These are phyloP conservation scores for Drosophila lacertosa DNA, from an alignment of 1,140 invertebrate species.

Conservation along the genomic window DNA sequence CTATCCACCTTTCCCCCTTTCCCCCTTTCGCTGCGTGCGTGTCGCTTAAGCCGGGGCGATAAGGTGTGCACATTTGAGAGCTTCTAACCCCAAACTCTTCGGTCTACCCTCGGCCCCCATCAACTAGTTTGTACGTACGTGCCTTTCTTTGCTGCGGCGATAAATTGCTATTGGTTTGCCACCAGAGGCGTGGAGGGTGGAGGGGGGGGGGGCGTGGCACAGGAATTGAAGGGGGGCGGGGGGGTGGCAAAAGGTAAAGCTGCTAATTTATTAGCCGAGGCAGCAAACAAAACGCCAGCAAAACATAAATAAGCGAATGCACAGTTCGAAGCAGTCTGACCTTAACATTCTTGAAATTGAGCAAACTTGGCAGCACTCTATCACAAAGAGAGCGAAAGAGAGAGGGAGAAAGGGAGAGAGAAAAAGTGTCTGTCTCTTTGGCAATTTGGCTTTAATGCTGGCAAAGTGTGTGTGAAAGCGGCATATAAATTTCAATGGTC, in stretches of 20 bases:
- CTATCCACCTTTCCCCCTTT: not conserved
- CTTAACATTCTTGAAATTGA: constrained; percentile 47
- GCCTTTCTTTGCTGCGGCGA: constrained; percentile 68
- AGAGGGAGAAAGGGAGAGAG: too few species aligned
- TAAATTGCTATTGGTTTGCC: constrained; percentile 78
- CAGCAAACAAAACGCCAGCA: constrained; percentile 67
- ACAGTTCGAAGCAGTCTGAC: constrained; percentile 42
- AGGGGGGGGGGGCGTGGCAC: too few species aligned
- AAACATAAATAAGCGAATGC: constrained; percentile 68
- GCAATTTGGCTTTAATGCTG: constrained; percentile 60
- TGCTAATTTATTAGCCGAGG: constrained; percentile 75
- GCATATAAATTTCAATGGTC: constrained; percentile 77
- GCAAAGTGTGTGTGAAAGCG: constrained; percentile 44
- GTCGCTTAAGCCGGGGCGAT: constrained; percentile 74
- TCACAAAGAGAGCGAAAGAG: not conserved
- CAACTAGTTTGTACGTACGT: constrained; percentile 59
- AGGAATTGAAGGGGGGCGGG: not conserved
- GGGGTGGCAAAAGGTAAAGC: constrained; percentile 70
- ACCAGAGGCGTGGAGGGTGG: too few species aligned
- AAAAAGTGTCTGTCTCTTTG: constrained; percentile 14
- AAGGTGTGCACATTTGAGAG: constrained; percentile 73
- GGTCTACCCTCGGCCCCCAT: constrained; percentile 7
- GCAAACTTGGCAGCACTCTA: constrained; percentile 28
- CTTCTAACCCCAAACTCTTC: constrained; percentile 8
- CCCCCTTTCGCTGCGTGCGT: constrained; percentile 57